Percentiles rank a stretch among this genome's conserved stretches.
phyloP scores from a whole-genome alignment of 2,797 vertebrate species.

The Gambelia wislizenii region DNA sequence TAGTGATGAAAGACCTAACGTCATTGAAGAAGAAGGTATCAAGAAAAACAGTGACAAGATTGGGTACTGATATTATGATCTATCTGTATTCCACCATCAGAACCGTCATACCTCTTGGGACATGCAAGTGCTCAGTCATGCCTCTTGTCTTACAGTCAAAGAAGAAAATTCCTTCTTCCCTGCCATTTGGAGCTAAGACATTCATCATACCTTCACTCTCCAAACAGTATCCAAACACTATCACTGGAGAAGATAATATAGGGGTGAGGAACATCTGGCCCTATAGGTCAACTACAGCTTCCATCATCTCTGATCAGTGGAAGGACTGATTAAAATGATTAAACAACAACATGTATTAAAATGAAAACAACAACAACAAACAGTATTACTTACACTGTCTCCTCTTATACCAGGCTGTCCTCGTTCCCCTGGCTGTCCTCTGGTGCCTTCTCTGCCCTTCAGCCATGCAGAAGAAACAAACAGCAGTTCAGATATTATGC shows the following conservation, averaged over 20 bases:
- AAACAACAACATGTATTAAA: background rate
- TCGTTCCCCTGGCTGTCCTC: constrained; percentile 78
- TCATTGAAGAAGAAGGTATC: background rate
- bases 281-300: too few species aligned
- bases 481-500: background rate
- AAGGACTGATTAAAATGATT: too few species aligned
- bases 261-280: too few species aligned
- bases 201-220: too few species aligned
- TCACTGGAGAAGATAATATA: background rate
- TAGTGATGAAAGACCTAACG: background rate
- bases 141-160: background rate
- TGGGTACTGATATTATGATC: background rate
- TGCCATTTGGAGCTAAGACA: background rate
- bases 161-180: too few species aligned
- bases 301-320: too few species aligned
- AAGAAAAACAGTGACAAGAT: background rate
- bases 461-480: constrained; percentile 36
- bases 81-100: background rate
- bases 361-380: background rate
- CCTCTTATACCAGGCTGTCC: constrained; percentile 87
- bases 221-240: background rate
- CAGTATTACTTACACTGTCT: constrained; percentile 82
- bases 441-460: constrained; percentile 85
- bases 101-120: background rate
- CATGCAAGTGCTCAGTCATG: background rate